Base-by-base conservation (phyloP, 2,888 invertebrate genomes). In the Dynastes grantii region DNA sequence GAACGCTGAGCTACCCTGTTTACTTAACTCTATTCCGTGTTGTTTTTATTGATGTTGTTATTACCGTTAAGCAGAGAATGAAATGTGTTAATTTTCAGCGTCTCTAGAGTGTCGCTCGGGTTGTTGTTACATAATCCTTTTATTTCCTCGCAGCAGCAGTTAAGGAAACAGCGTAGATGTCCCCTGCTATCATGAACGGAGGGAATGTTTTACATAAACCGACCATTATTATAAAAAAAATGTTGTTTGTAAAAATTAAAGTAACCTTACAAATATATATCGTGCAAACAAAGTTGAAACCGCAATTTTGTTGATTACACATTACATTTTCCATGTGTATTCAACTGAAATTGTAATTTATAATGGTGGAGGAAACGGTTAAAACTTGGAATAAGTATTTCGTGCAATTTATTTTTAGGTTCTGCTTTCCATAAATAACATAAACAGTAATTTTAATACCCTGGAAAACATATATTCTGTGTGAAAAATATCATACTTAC, bases 121-220 rank as follows among this genome's bases (percentile, higher is more conserved):
- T 51, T 64, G 61, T 49, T 53, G 55, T 71, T 32, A 55, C 16
- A 8, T 55, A 58, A 22, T 71, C 32, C 27, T 58, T 37, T 67
- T 55, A 70, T 53, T 51, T 55, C 55, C 65, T 67, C 51, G 70
- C 27, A 73, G 53, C 51, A 49, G 65, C 27, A 78, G 83, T 83
- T 83, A 83, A 83, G 82, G 79, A 81, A 82, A 83, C 81, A 79
- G 77, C 76, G 81, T 81, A 82, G 78, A 77, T 45, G 76, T 76
- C 76, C 78, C 77, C 49, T 53, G 27, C 61, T 61, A 27, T 27
- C 61, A 27, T 61, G 61, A 58, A 58, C 16, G 58, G 27, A 68
- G 67, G 67, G 29, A 49, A 27, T 68, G 49, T 68, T 68, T 68
- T 68, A 68, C 67, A 68, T 68, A 68, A 68, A 68, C 11, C 27